Conservation (phyloP, 1,140 invertebrate genomes). For the Eriocheir sinensis region DNA sequence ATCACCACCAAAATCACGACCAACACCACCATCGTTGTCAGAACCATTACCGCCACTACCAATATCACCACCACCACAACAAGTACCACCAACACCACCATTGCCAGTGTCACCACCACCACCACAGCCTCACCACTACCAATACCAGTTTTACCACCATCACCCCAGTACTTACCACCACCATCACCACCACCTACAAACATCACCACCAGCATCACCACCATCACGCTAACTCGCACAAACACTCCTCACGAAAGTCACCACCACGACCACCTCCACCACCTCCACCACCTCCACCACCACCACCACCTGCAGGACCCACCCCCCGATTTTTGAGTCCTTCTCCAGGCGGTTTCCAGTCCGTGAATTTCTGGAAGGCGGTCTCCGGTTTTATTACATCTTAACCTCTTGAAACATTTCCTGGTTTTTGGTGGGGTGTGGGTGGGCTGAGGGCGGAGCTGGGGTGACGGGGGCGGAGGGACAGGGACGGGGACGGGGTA, state of each 20-base stretch:
- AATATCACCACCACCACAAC: not conserved
- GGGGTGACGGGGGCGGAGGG: too few relatives aligned
- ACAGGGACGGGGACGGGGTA: too few relatives aligned
- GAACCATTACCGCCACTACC: not conserved
- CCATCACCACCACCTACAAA: not conserved
- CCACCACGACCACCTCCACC: not conserved
- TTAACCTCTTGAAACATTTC: not conserved
- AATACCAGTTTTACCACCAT: not conserved
- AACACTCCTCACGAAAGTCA: too few relatives aligned
- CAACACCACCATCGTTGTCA: not conserved
- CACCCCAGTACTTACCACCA: not conserved
- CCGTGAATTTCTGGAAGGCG: not conserved
- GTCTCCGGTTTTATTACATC: constrained; percentile 6
- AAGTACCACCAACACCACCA: not conserved
- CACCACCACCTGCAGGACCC: constrained; percentile 33
- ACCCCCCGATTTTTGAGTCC: constrained; percentile 24
- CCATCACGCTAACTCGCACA: too few relatives aligned
- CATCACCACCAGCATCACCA: not conserved
- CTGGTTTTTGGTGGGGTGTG: not conserved
- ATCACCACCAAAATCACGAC: not conserved
- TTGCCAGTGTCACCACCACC: not conserved
- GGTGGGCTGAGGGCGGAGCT: too few relatives aligned
- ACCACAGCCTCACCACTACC: not conserved
- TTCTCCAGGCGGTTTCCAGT: not conserved
- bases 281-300: not conserved